Base-by-base conservation (phyloP, 2,888 invertebrate genomes). In the Cephus spinipes region DNA sequence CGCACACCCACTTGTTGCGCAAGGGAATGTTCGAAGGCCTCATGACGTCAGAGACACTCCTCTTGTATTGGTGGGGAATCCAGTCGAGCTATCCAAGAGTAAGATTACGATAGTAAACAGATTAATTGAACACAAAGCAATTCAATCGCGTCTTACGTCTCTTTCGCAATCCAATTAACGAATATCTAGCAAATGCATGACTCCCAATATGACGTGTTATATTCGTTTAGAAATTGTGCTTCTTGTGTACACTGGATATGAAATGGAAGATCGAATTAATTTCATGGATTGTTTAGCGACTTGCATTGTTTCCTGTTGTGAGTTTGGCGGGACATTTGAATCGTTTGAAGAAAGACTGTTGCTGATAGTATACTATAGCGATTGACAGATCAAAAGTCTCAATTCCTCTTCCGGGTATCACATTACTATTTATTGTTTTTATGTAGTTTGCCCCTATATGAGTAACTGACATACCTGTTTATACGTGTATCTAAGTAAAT, bases 1-100 rank as follows among this genome's bases (percentile, higher is more conserved):
- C 82, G 75, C 85, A 87, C 87, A 87, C 86, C 87, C 87, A 87
- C 84, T 82, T 83, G 81, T 86, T 84, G 82, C 82, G 74, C 79
- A 82, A 83, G 79, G 73, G 74, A 69, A 11, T 32, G 69, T 76
- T 23, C 71, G 34, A 68, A 76, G 78, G 73, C 74, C 55, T n/a
- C 73, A 68, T 80, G 81, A 82, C 82, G 82, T 79, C 82, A 81
- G 68, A 73, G 81, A 76, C 82, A 81, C 83, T 78, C 78, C 82
- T 77, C 80, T 83, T 23, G 23, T 6, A 55, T 23, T 55, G 55
- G 55, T 23, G 55, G 55, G 55, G 55, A 55, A 55, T 55, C 55
- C 23, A 55, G 23, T 55, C 23, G 6, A 9, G 55, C 23, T 55
- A 23, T 9, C 6, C 55, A 55, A 55, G 55, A 55, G 23, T 1